Conservation (phyloP, 1,140 invertebrate species). For the Thaumetopoea pityocampa region DNA sequence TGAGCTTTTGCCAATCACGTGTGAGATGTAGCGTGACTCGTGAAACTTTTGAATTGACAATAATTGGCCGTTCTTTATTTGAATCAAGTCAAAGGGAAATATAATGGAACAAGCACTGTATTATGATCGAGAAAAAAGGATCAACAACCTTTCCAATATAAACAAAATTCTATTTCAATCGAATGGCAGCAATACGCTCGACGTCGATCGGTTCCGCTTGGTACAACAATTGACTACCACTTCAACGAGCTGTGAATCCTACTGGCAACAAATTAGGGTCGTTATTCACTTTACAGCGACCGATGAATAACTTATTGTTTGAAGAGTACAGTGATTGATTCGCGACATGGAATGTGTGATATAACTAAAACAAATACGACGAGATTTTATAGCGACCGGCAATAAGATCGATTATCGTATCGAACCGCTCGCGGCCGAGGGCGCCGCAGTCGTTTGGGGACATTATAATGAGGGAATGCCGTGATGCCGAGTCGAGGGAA, state of each 20-base stretch:
- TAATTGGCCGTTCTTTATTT: constrained; percentile 3
- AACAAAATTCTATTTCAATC: constrained; percentile 26
- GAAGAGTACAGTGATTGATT: constrained; percentile 56
- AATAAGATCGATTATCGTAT: constrained; percentile 69
- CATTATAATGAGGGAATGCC: constrained; percentile 65
- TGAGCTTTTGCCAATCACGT: no score
- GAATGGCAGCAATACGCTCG: constrained; percentile 22
- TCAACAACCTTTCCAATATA: constrained; percentile 26
- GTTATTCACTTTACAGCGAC: constrained; percentile 15
- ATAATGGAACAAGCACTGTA: constrained; percentile 8
- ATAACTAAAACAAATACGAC: constrained; percentile 40
- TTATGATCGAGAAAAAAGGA: constrained; percentile 16
- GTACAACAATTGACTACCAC: constrained; percentile 21
- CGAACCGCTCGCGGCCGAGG: constrained; percentile 34
- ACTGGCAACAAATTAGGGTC: constrained; percentile 31
- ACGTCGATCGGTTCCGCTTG: constrained; percentile 28
- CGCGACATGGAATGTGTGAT: constrained; percentile 34
- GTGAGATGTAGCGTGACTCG: constrained; percentile 1
- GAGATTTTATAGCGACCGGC: constrained; percentile 58
- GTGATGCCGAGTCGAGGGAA: constrained; percentile 42
- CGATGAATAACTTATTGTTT: constrained; percentile 32
- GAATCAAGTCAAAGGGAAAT: constrained; percentile 1
- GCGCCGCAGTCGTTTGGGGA: constrained; percentile 46
- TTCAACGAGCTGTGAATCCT: constrained; percentile 21
- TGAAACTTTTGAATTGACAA: constrained; percentile 9